Percentiles rank a stretch among this genome's conserved stretches.
phyloP scores from a whole-genome alignment of 2,797 vertebrate species.

The Sebastolobus altivelis region DNA sequence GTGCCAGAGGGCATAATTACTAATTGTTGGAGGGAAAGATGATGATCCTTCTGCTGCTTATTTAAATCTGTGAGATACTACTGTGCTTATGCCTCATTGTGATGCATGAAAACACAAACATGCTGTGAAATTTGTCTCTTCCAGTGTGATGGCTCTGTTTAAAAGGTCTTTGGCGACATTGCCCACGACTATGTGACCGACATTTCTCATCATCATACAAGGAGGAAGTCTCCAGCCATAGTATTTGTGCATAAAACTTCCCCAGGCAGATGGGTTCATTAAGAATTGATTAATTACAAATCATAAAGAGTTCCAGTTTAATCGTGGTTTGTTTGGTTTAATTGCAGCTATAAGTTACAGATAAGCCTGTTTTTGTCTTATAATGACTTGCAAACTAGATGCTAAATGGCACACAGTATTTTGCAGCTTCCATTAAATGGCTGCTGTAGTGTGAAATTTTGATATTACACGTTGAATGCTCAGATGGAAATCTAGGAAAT shows the following conservation, averaged over 20 bases:
- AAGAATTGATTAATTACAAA: neutral
- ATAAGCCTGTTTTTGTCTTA: neutral
- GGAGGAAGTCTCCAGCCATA: neutral
- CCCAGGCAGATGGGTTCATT: neutral
- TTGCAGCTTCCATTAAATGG: neutral
- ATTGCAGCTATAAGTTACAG: neutral
- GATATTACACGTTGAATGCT: neutral
- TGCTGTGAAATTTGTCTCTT: neutral
- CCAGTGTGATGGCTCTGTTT: neutral
- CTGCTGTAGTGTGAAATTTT: neutral
- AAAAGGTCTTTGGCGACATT: neutral
- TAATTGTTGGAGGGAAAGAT: no score
- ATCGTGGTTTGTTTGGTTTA: slow-evolving; percentile 19
- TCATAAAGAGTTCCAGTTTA: neutral
- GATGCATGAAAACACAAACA: neutral
- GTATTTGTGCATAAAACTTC: neutral
- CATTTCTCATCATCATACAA: neutral
- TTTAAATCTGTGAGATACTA: neutral
- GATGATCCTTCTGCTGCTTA: neutral
- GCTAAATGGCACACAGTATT: neutral
- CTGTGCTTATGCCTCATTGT: neutral
- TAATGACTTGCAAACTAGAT: slow-evolving; percentile 16
- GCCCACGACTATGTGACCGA: neutral
- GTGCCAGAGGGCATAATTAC: no score
- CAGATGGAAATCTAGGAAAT: neutral